Conservation (phyloP, 2,113 vertebrate genomes). For the Entelurus aequoreus region DNA sequence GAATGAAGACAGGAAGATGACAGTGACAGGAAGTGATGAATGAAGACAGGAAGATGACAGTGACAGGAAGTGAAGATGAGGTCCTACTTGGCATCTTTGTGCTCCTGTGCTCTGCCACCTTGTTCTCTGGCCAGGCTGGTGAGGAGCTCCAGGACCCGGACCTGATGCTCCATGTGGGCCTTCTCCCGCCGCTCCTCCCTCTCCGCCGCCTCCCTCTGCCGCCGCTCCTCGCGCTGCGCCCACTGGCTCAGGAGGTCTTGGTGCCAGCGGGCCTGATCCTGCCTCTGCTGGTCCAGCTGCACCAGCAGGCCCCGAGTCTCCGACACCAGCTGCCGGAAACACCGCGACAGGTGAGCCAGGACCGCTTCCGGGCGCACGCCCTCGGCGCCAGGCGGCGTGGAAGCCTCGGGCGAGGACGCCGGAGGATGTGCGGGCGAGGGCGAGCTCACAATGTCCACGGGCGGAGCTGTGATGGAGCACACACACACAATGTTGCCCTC, state of each 20-base stretch:
- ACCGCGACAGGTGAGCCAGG: constrained; percentile 37
- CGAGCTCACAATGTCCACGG: constrained; percentile 16
- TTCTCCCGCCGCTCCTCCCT: constrained; percentile 58
- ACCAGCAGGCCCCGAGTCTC: constrained; percentile 44
- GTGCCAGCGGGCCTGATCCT: constrained; percentile 49
- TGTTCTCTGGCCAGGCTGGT: constrained; percentile 22
- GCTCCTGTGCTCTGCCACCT: not conserved
- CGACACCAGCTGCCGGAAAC: constrained; percentile 49
- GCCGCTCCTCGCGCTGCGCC: constrained; percentile 48
- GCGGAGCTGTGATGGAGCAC: constrained; percentile 16
- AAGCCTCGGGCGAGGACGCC: constrained; percentile 3
- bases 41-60: too few relatives aligned
- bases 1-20: too few relatives aligned
- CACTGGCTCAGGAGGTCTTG: constrained; percentile 53
- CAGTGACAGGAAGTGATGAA: too few relatives aligned
- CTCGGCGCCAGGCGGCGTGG: not conserved
- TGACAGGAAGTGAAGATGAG: too few relatives aligned
- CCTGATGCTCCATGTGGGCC: constrained; percentile 60
- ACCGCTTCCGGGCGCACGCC: constrained; percentile 25
- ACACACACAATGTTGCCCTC: constrained; percentile 6
- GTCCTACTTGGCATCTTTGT: too few relatives aligned
- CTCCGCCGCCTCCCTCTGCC: constrained; percentile 50
- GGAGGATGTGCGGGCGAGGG: not conserved
- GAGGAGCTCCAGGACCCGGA: constrained; percentile 58
- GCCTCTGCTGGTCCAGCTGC: constrained; percentile 54